Evolutionary conservation across 2,888 invertebrate species (phyloP), one percentile per base, ranked within the genome.

Genomic region (Metallyticus violacea): DNA sequence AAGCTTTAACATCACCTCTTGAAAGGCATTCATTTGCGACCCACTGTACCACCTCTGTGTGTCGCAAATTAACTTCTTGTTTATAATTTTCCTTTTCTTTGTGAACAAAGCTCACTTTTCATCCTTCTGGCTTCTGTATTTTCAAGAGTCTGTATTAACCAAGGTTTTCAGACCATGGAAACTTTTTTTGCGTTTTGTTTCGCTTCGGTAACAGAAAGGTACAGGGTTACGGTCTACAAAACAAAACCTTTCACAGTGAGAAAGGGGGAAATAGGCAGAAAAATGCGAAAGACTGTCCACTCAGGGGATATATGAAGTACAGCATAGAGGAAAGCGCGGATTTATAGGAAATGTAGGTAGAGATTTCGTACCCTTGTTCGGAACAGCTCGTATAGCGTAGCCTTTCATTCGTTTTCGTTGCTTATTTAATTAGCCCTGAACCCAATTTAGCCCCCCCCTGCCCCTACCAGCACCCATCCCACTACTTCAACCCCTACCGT

Each of bases 361-460:
- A 62, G 40, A 22, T 62, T 62, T 62, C 40, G 40, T 62, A 62
- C 15, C 40, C 40, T 9, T 62, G 22, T 62, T 62, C 22, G 40
- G 40, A 62, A 62, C 26, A 79, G 79, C 79, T 27, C 28, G n/a
- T 30, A 29, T 81, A 30, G 22, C 81, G 29, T 22, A 77, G 83
- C 62, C 83, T 83, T 83, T 83, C 83, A 77, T 76, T 62, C 83
- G 83, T 83, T 83, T 83, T 83, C 83, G 83, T 83, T 83, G 83
- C 83, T 83, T 83, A 83, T 83, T 83, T 83, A 83, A 83, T 83
- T 83, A 83, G 77, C 77, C 83, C 83, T 77, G 77, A 77, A 83
- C 83, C 83, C 83, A 83, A 83, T 83, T 83, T 83, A 83, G 77
- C 77, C 83, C 81, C 25, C n/a, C 29, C 25, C 22, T 22, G 27